Conservation (phyloP, 1,140 invertebrate species). For the Solen grandis region DNA sequence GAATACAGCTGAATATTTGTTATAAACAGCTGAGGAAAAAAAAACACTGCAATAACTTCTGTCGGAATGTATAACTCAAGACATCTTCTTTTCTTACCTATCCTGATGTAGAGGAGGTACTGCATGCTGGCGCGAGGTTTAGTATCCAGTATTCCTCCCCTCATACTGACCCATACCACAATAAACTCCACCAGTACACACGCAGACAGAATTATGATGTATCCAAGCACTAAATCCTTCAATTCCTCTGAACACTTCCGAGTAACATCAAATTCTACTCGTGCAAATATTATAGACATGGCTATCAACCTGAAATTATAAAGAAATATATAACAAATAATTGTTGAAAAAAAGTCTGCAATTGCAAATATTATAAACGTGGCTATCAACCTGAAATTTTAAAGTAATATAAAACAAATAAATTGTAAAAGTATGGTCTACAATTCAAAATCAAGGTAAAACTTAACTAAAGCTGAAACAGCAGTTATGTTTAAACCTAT, state of each 20-base stretch:
- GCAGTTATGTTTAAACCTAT: no score
- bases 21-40: no score
- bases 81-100: slow-evolving; percentile 87
- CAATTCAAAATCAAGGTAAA: no score
- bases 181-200: slow-evolving; percentile 87
- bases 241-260: slow-evolving; percentile 80
- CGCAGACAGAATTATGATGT: slow-evolving; percentile 86
- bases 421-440: no score
- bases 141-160: slow-evolving; percentile 91
- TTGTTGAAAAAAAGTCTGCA: no score
- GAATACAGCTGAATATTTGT: no score
- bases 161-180: slow-evolving; percentile 89
- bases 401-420: no score
- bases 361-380: no score
- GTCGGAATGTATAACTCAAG: no score
- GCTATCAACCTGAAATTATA: slow-evolving; percentile 83
- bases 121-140: slow-evolving; percentile 88
- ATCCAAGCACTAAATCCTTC: slow-evolving; percentile 87
- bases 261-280: slow-evolving; percentile 83
- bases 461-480: no score
- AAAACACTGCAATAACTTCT: no score
- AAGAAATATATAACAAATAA: slow-evolving; percentile 32
- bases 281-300: slow-evolving; percentile 84
- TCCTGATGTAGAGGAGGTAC: slow-evolving; percentile 90
- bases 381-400: no score